phyloP scores from a whole-genome alignment of 92 coral and sea anemone genomes.

The Bergia sp. region DNA sequence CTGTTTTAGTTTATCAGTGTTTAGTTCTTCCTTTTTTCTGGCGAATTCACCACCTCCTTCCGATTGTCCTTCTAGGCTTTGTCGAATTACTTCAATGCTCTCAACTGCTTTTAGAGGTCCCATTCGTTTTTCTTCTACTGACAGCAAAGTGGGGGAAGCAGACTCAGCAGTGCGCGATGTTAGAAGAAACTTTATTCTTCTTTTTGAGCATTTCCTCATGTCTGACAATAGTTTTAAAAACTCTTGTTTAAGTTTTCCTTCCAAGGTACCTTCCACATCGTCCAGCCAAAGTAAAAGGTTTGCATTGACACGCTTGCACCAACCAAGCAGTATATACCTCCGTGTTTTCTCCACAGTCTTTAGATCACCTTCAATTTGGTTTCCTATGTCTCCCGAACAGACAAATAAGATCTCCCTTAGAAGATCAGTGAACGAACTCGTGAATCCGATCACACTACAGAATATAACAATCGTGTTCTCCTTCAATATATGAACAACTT shows the following conservation, averaged over 20 bases:
- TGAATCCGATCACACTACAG: background rate
- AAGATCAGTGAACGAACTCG: background rate
- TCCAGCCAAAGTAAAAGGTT: slow-evolving; percentile 45
- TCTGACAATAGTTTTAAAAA: slow-evolving; percentile 29
- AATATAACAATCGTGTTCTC: background rate
- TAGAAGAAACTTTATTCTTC: slow-evolving; percentile 34
- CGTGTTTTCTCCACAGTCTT: slow-evolving; percentile 5
- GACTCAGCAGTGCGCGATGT: slow-evolving; percentile 34
- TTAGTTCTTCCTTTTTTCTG: background rate
- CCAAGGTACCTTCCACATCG: slow-evolving; percentile 43
- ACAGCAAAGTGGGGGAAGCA: background rate
- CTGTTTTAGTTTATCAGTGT: background rate
- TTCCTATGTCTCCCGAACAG: slow-evolving; percentile 42
- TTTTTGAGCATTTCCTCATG: slow-evolving; percentile 39
- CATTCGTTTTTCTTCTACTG: background rate
- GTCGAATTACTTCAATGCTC: background rate
- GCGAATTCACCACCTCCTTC: background rate
- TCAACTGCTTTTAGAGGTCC: background rate
- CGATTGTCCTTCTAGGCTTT: background rate
- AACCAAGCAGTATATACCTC: slow-evolving; percentile 44
- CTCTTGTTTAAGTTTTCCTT: background rate
- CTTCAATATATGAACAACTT: slow-evolving; percentile 34
- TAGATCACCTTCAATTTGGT: background rate
- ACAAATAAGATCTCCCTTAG: background rate
- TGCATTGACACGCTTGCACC: slow-evolving; percentile 39